Evolutionary conservation across 1,140 invertebrate genomes (phyloP), one percentile per base, ranked within the genome.

Genomic region (Tribolium madens): DNA sequence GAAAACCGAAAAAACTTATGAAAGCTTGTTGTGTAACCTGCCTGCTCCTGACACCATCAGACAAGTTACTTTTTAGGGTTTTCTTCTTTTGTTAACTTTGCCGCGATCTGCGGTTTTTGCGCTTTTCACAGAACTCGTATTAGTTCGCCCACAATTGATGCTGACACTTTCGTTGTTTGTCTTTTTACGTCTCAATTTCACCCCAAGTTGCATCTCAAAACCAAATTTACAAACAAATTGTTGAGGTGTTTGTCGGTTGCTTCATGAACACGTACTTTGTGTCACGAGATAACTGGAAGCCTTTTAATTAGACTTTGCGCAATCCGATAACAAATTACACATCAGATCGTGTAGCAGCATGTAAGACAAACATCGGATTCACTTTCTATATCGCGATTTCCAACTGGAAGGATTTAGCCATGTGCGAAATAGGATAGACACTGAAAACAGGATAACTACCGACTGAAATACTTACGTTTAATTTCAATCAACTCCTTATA

Each of bases 21-120:
- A 14, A 57, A 57, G 71, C 71, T 53, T 57, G 48, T 53, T 52
- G 48, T 73, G 21, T 73, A 73, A 73, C 21, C 48, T 73, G 70
- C 26, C 47, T 72, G 71, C 48, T 53, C 52, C 71, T 73, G 71
- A 73, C 71, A 73, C 47, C 70, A 12, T n/a, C 21, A 73, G 57
- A 73, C 71, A 36, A 73, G 71, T 42, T 57, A 73, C 48, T 73
- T 73, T 73, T 72, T 72, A 64, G 26, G 57, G 57, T 36, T 64
- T 64, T 64, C 57, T 64, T 33, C 57, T 64, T 64, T 64, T 64
- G 57, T 64, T 64, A 64, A 64, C 57, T 64, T 64, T 64, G n/a
- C 57, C 57, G 57, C 57, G 57, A 64, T 64, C 57, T 64, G 21
- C 21, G 57, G 21, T 64, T 64, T 64, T 64, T 64, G 57, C 36